Evolutionary conservation across 2,797 vertebrate species (phyloP).

Genomic region (Columba guinea): DNA sequence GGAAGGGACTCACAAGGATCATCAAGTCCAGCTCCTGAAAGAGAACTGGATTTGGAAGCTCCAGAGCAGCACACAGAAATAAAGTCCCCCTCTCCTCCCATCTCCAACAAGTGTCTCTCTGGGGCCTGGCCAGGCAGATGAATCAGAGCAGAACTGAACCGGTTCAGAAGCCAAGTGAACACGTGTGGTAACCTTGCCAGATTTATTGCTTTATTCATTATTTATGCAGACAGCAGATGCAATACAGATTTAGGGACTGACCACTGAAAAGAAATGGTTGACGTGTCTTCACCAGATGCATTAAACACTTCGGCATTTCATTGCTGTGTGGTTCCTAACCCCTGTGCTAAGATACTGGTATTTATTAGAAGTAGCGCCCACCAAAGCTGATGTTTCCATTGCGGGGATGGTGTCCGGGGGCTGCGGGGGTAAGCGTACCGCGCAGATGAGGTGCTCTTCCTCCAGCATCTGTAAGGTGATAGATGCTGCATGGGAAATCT

Average conservation of each 20-base stretch:
- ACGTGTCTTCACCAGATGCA: neutral
- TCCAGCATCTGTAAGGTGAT: rapidly evolving
- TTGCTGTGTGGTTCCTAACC: neutral
- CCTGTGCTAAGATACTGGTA: rapidly evolving
- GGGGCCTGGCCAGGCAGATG: neutral
- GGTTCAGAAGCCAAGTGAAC: neutral
- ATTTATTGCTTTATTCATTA: constrained; percentile 1
- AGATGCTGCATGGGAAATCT: rapidly evolving
- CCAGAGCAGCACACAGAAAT: neutral
- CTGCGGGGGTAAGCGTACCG: neutral
- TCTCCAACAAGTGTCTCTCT: neutral
- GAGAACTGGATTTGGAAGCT: neutral
- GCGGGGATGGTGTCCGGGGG: neutral
- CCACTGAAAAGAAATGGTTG: neutral
- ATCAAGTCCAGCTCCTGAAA: neutral
- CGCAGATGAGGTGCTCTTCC: neutral
- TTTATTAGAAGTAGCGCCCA: neutral
- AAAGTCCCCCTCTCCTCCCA: neutral
- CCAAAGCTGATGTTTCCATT: rapidly evolving
- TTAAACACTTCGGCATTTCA: neutral
- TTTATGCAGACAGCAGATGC: constrained; percentile 14
- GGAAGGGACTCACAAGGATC: too few relatives aligned
- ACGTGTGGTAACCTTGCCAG: neutral
- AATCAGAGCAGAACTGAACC: neutral
- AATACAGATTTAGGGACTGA: neutral